A percentile compares a stretch with the other conserved stretches of the same genome.
phyloP scores from a whole-genome alignment of 2,113 vertebrate genomes.

The Gracilinanus agilis region DNA sequence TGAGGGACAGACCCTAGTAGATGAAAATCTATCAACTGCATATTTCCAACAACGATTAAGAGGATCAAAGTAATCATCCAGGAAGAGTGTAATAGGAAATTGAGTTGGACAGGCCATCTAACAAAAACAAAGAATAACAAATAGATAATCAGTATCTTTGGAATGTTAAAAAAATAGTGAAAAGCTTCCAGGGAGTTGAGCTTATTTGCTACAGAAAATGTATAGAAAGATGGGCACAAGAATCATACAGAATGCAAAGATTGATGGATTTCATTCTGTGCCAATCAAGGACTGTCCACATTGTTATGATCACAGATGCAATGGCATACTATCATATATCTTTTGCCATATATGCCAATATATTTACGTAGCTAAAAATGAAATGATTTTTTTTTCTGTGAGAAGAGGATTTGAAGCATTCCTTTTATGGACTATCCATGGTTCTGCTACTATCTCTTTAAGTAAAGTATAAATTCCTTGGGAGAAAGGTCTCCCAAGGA shows the following conservation, averaged over 20 bases:
- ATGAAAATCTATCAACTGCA: neutral
- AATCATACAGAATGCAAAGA: neutral
- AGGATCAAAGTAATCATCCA: neutral
- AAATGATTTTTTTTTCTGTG: neutral
- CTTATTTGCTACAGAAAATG: neutral
- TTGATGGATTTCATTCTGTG: neutral
- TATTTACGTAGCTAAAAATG: neutral
- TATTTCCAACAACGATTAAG: neutral
- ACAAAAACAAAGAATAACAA: neutral
- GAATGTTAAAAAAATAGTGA: neutral
- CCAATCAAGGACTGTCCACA: neutral
- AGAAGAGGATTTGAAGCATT: slow-evolving; percentile 24
- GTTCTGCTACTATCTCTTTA: slow-evolving; percentile 11
- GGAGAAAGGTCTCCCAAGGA: slow-evolving; percentile 6
- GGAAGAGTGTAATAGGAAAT: neutral
- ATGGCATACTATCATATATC: neutral
- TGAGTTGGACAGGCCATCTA: neutral
- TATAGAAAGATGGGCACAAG: neutral
- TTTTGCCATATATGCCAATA: too few relatives aligned
- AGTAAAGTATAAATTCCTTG: slow-evolving; percentile 44
- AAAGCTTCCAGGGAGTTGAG: neutral
- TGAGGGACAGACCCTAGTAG: neutral
- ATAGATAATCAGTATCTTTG: too few relatives aligned
- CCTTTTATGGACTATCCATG: neutral
- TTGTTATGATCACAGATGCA: neutral